Conservation (phyloP, 2,888 invertebrate genomes). For the Pocota personata region DNA sequence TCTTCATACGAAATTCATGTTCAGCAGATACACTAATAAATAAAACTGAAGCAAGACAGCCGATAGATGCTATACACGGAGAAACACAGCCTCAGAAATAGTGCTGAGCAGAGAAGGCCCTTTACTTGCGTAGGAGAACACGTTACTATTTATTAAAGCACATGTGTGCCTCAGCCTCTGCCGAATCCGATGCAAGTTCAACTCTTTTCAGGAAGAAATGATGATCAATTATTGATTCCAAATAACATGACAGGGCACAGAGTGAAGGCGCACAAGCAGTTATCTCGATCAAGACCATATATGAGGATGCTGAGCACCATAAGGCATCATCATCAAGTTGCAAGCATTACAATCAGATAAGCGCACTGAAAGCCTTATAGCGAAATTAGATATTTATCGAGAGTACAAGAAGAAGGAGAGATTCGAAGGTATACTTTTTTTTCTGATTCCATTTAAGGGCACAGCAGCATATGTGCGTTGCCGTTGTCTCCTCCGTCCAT, state of each 20-base stretch:
- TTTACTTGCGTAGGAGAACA: slow-evolving; percentile 69
- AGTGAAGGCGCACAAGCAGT: slow-evolving; percentile 68
- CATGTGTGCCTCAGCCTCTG: slow-evolving; percentile 26
- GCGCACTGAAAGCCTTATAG: slow-evolving; percentile 62
- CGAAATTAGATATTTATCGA: slow-evolving; percentile 72
- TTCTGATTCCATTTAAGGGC: slow-evolving; percentile 69
- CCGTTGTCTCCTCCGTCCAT: slow-evolving; percentile 37
- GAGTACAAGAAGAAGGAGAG: slow-evolving; percentile 2
- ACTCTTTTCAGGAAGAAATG: slow-evolving; percentile 69
- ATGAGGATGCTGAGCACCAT: slow-evolving; percentile 57
- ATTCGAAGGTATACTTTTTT: slow-evolving; percentile 15
- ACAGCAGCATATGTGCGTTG: slow-evolving; percentile 60
- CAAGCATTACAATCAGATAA: slow-evolving; percentile 71
- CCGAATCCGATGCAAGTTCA: slow-evolving; percentile 61
- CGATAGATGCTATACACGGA: slow-evolving; percentile 3
- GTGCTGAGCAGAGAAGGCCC: slow-evolving; percentile 5
- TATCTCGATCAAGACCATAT: slow-evolving; percentile 71
- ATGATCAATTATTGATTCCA: slow-evolving; percentile 74
- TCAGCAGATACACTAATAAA: slow-evolving; percentile 61
- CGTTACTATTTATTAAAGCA: slow-evolving; percentile 36
- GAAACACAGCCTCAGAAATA: neutral
- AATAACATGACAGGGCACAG: slow-evolving; percentile 71
- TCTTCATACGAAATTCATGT: slow-evolving; percentile 64
- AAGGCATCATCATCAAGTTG: slow-evolving; percentile 71
- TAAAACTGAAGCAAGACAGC: slow-evolving; percentile 58